Base-by-base conservation (phyloP, 1,140 invertebrate genomes). In the Philopotamus ludificatus region DNA sequence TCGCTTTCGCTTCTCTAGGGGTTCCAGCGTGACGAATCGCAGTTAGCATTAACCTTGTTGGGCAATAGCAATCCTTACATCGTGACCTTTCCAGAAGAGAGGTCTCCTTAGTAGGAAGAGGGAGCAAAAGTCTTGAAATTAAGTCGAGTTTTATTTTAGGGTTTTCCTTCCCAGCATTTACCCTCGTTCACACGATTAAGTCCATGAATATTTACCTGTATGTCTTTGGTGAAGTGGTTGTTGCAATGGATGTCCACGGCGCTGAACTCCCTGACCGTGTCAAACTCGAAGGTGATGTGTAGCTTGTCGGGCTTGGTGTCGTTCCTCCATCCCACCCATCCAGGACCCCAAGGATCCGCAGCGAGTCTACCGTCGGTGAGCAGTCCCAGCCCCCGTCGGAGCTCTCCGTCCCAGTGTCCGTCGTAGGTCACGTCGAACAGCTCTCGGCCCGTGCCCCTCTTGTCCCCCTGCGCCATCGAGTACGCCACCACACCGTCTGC, bases 281-380 rank as follows among this genome's bases (percentile, higher is more conserved):
- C 91, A 79, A 97, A 97, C 77, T 94, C 89, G 77, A 96, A 95
- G 66, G 88, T 87, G 66, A 93, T 85, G 71, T 90, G 88, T 0
- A 91, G 82, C 0, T 87, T 85, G 70, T 83, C 83, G 1, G 82
- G 81, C 15, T 82, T 77, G 1, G 84, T 84, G 70, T 94, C 92
- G 78, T 94, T 94, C 65, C 87, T 85, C 94, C 94, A 97, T 0
- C 94, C 94, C 7, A 97, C 90, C 94, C 94, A 97, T 67, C 92
- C 86, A 58, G 88, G 91, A 55, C 90, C 91, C 82, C 77, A 65
- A 75, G 81, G 71, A 61, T 79, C 77, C 55, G 78, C 74, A 1
- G 75, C 76, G 3, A 76, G 76, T 63, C 73, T 73, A 0, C 94
- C 94, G 76, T 98, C 95, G n/a, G 89, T 89, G 45, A 98, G 83